A percentile compares a stretch with the other conserved stretches of the same genome.
Evolutionary conservation across 2,888 invertebrate species (phyloP).

Genomic region (Leptothorax acervorum): DNA sequence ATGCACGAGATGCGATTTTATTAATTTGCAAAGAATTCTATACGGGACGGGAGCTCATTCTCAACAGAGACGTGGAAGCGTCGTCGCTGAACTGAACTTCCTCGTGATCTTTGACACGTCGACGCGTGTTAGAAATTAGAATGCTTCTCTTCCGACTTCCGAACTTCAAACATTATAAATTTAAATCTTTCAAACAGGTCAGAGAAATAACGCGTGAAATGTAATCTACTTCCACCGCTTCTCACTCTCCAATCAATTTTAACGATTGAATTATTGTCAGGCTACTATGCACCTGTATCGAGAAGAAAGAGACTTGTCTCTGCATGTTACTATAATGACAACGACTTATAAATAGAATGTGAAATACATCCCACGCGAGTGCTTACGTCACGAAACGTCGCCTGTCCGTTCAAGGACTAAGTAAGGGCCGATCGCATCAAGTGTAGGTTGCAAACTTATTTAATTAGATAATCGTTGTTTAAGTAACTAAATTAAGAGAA

Average conservation of each 20-base stretch:
- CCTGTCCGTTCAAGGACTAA: conserved; percentile 42
- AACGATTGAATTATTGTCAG: conserved; percentile 25
- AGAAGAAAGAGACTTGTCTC: conserved; percentile 3
- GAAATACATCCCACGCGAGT: conserved; percentile 48
- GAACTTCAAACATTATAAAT: neutral
- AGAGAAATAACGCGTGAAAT: neutral
- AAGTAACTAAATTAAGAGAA: no score
- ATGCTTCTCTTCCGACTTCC: neutral
- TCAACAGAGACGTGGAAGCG: neutral
- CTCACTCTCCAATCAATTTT: conserved; percentile 18
- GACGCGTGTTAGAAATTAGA: neutral
- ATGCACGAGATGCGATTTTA: conserved; percentile 10
- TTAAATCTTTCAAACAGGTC: neutral
- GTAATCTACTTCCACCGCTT: conserved; percentile 1
- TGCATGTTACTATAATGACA: conserved; percentile 38
- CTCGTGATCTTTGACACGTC: neutral
- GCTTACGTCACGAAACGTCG: conserved; percentile 46
- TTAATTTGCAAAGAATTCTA: neutral
- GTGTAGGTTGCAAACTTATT: neutral
- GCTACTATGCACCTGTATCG: conserved; percentile 12
- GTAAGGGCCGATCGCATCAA: conserved; percentile 12
- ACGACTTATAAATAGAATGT: conserved; percentile 49
- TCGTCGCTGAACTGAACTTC: neutral
- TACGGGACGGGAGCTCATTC: neutral
- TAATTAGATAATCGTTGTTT: neutral